Evolutionary conservation across 2,113 vertebrate species (phyloP), one percentile per base, ranked within the genome.

Genomic region (Notarius quadriscutis): DNA sequence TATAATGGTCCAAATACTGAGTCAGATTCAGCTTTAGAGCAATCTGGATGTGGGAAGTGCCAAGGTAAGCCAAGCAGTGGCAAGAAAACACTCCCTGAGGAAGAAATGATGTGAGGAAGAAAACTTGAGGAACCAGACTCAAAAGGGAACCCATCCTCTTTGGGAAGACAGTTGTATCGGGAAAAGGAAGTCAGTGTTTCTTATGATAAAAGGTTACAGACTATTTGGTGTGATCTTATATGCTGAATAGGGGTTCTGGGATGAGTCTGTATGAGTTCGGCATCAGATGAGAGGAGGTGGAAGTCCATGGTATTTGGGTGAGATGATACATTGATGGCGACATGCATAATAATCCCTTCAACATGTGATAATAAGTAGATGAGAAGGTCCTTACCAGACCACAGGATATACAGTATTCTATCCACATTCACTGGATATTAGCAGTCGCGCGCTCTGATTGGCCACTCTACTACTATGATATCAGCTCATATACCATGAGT

Each of bases 361-460:
- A 51, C 72, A 34, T 0, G 79, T 84, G 88, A 92, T 90, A 91
- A 89, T 92, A 86, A 86, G 80, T 83, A 63, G 88, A 91, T 88
- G 89, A 91, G 79, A 82, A 50, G 1, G 20, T 22, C 9, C 41
- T 75, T 48, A 50, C 18, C 18, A 50, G 41, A 50, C 34, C 41
- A 34, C 15, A 18, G 30, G 5, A 69, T 71, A 34, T 71, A 0
- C 17, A 17, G 30, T 15, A 22, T 12, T 57, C 14, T 53, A 53
- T 53, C 53, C 53, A 53, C 11, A 4, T 41, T 41, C 41, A 41
- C 41, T 41, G 41, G 41, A 41, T 41, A 41, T 41, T 41, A 41
- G 41, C 41, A 41, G 3, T 41, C 41, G 41, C 41, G 3, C 4
- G 41, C 41, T 41, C 41, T 41, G 4, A 41, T 41, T 41, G 41